Conservation (phyloP, 2,888 invertebrate genomes). For the Euzetes globulus region DNA sequence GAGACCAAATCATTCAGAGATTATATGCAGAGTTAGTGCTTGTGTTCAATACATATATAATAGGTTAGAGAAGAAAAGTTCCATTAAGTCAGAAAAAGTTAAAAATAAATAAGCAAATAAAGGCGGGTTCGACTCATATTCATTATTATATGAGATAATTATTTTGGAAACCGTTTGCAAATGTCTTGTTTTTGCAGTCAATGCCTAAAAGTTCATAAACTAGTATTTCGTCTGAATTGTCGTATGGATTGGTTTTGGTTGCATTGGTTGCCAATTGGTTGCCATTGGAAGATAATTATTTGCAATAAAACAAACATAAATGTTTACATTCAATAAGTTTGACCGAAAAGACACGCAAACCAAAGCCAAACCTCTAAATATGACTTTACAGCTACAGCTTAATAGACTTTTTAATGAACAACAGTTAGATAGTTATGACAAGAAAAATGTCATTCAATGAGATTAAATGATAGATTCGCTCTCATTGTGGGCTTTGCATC, state of each 20-base stretch:
- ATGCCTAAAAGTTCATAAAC: neutral
- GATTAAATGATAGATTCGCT: constrained; percentile 12
- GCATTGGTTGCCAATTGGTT: neutral
- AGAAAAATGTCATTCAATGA: constrained; percentile 15
- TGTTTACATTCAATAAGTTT: constrained; percentile 31
- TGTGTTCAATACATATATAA: neutral
- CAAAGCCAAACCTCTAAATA: constrained; percentile 24
- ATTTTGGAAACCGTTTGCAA: neutral
- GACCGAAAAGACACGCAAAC: constrained; percentile 15
- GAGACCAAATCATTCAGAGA: constrained; percentile 23
- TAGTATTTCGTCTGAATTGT: neutral
- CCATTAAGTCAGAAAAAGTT: constrained; percentile 14
- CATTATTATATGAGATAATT: constrained; percentile 29
- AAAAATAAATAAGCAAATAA: constrained; percentile 28
- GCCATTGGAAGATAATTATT: constrained; percentile 30
- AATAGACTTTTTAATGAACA: constrained; percentile 15
- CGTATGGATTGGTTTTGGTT: neutral
- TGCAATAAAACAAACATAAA: constrained; percentile 28
- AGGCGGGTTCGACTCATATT: neutral
- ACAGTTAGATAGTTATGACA: neutral
- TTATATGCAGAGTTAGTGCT: constrained; percentile 12
- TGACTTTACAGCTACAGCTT: neutral
- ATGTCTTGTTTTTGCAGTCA: constrained; percentile 1
- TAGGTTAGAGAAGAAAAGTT: neutral
- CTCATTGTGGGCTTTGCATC: neutral